Evolutionary conservation across 2,113 vertebrate genomes (phyloP).

Genomic region (Potamarius usumacintae): DNA sequence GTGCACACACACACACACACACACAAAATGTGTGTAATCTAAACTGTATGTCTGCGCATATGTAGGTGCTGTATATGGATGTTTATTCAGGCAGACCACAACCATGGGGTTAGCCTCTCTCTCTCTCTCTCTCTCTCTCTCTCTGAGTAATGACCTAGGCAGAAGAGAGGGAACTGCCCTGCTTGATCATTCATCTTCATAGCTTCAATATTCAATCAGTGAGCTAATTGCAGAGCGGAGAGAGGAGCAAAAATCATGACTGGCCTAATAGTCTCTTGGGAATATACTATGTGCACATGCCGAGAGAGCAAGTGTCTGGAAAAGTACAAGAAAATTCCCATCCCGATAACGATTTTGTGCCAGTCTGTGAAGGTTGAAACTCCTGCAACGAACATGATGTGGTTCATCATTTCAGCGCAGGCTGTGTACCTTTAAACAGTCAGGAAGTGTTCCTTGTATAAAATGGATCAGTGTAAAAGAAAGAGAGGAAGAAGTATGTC

Average conservation of each 20-base stretch:
- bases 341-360: conserved; percentile 49
- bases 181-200: conserved; percentile 77
- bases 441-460: neutral
- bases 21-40: neutral
- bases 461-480: neutral
- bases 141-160: conserved; percentile 67
- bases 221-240: conserved; percentile 74
- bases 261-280: conserved; percentile 73
- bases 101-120: neutral
- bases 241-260: conserved; percentile 67
- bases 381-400: neutral
- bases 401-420: neutral
- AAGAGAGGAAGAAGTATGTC: neutral
- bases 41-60: neutral
- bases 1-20: conserved; percentile 1
- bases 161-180: conserved; percentile 73
- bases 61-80: neutral
- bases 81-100: conserved; percentile 2
- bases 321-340: conserved; percentile 54
- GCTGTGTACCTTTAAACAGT: neutral
- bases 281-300: conserved; percentile 36
- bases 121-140: conserved; percentile 8
- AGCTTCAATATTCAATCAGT: conserved; percentile 81
- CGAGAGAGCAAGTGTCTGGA: conserved; percentile 23
- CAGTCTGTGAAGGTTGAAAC: neutral